Evolutionary conservation across 2,797 vertebrate species (phyloP), one percentile per base, ranked within the genome.

Genomic region (Lutjanus campechanus): DNA sequence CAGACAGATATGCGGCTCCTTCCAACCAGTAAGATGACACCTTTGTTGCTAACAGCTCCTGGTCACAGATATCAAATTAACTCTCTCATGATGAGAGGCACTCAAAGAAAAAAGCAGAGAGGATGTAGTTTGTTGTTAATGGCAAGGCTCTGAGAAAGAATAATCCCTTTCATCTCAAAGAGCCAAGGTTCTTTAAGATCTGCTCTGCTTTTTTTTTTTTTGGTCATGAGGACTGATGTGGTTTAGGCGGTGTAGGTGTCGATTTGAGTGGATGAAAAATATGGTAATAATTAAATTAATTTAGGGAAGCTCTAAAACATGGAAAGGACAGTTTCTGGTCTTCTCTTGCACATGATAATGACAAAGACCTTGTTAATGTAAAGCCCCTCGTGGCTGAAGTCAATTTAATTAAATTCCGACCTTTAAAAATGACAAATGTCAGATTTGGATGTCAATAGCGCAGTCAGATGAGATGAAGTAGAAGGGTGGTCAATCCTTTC

Each of bases 401-500:
- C 11, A 11, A 66, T 71, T 60, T 11, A 51, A 54, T 25, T 46
- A 54, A 66, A 13, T 58, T 17, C 40, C n/a, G 69, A 11, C 22
- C 13, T 36, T 63, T 70, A 47, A 59, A 29, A 73, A 75, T 17
- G 53, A 65, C 13, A 29, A 25, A 10, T n/a, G 65, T 74, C 68
- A 64, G 76, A 84, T 15, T 17, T 60, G 44, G 60, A 61, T 54
- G 66, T 75, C 66, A 73, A 82, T 55, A 36, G 54, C 50, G 63
- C 20, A 56, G 49, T 77, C 73, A 29, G 62, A 36, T 51, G 61
- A 46, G 59, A 77, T 73, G 55, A 73, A 80, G 80, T 66, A 49
- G 63, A 72, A 20, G 41, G 56, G 70, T 15, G 64, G 59, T 66
- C 83, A 62, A 43, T 22, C 59, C 44, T 83, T 75, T 79, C 73